Evolutionary conservation across 2,113 vertebrate species (phyloP).

Genomic region (Helogale parvula): DNA sequence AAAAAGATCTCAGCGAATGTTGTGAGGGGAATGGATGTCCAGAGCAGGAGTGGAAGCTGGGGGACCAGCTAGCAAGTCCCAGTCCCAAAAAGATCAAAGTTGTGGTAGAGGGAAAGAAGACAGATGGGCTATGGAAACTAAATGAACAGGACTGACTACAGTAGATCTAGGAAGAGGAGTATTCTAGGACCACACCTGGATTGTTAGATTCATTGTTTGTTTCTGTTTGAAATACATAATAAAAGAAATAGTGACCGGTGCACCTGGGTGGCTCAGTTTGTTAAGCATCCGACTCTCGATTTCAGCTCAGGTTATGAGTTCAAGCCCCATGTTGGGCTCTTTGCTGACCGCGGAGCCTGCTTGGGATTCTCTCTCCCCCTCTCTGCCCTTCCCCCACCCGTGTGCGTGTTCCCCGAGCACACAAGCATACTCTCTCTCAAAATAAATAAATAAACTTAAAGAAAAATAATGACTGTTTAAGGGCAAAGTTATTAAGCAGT

Average conservation of each 20-base stretch:
- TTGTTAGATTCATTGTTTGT: not conserved
- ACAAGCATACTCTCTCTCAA: no score
- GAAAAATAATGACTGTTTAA: not conserved
- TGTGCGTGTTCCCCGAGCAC: no score
- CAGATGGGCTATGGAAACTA: not conserved
- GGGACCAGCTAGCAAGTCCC: not conserved
- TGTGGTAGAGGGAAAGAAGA: not conserved
- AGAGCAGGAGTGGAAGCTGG: not conserved
- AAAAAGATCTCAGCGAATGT: not conserved
- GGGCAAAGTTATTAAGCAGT: not conserved
- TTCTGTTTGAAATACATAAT: not conserved
- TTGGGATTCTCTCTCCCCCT: no score
- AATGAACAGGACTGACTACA: not conserved
- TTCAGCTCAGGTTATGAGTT: no score
- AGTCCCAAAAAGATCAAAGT: not conserved
- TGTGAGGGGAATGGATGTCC: no score
- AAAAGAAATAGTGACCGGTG: not conserved
- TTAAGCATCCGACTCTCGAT: no score
- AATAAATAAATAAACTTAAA: no score
- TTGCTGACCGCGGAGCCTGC: no score
- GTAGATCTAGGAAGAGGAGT: not conserved
- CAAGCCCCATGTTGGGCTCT: no score
- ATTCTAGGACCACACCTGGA: not conserved
- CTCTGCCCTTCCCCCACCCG: no score
- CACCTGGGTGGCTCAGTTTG: no score